A percentile compares a stretch with the other conserved stretches of the same genome.
phyloP scores from a whole-genome alignment of 2,888 invertebrate species.

The Trissonchulus latispiculum region DNA sequence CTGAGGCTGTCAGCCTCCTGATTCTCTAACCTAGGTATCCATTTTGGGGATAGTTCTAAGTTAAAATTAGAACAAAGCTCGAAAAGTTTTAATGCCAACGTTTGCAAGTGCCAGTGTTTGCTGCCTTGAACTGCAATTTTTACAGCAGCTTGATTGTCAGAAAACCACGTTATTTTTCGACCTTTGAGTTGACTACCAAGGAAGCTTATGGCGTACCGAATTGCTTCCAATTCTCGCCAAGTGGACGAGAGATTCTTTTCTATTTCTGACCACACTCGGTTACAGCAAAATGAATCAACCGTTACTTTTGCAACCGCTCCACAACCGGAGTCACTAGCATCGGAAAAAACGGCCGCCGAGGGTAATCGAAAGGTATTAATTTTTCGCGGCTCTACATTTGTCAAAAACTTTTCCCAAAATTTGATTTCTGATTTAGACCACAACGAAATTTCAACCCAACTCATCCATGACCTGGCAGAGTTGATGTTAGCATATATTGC shows the following conservation, averaged over 20 bases:
- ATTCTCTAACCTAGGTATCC: background rate
- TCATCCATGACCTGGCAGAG: background rate
- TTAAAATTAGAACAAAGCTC: background rate
- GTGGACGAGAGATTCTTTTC: background rate
- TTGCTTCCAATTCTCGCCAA: background rate
- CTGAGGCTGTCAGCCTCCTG: background rate
- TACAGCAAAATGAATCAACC: background rate
- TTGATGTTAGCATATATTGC: background rate
- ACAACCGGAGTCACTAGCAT: conserved; percentile 7
- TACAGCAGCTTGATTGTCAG: conserved; percentile 12
- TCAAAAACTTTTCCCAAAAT: background rate
- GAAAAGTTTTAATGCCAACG: background rate
- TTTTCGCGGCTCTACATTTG: no score
- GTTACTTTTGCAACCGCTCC: background rate
- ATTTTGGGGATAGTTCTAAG: background rate
- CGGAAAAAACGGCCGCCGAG: background rate
- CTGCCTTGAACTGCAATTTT: background rate
- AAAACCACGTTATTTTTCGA: background rate
- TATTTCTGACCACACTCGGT: background rate
- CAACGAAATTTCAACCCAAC: background rate
- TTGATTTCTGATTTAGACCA: background rate
- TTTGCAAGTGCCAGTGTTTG: background rate
- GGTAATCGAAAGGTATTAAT: no score
- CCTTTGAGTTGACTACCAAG: background rate
- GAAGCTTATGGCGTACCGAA: background rate